Evolutionary conservation across 1,140 invertebrate genomes (phyloP), one percentile per base, ranked within the genome.

Genomic region (Zophobas morio): DNA sequence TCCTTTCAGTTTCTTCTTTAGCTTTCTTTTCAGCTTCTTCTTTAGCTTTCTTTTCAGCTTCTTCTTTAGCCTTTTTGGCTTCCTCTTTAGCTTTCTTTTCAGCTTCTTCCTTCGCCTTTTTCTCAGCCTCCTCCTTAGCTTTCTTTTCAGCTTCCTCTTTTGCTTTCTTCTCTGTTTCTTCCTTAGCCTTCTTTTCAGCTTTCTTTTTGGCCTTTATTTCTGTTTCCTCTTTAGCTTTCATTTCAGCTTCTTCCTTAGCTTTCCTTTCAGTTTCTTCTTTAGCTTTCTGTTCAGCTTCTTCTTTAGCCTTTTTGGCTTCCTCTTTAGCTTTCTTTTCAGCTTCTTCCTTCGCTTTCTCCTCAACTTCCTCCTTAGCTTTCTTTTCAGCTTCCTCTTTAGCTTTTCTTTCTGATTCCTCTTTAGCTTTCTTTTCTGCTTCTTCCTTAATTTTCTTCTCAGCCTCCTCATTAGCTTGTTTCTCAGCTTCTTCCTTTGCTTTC

Each of bases 381-480:
- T 37, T 33, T 36, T 70, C 76, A 42, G 54, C 75, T 63, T 82
- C 79, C n/a, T 82, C 60, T 66, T 71, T 71, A 34, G 33, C 46
- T 71, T 71, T 71, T 6, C 83, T 85, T n/a, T 84, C 83, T 53
- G 82, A 80, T 6, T 84, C 79, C 8, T 84, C 79, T 0, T 83
- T 82, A 8, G 83, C 79, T 46, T 85, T 83, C 53, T 83, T 79
- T 79, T 87, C 85, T 0, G 84, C 86, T 76, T 85, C 84, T 1
- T 80, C 79, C 74, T 81, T 84, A 2, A 84, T 83, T 49, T 84
- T 83, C 2, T 74, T 53, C 1, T 79, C 57, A 35, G 56, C 39
- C 57, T 73, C 46, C 63, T 79, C 74, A 71, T 80, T 75, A 53
- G 79, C 81, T 75, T 75, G 56, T 57, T 70, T 66, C 46, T 84